phyloP scores from a whole-genome alignment of 2,888 invertebrate genomes.

The Drosophila diplacantha region DNA sequence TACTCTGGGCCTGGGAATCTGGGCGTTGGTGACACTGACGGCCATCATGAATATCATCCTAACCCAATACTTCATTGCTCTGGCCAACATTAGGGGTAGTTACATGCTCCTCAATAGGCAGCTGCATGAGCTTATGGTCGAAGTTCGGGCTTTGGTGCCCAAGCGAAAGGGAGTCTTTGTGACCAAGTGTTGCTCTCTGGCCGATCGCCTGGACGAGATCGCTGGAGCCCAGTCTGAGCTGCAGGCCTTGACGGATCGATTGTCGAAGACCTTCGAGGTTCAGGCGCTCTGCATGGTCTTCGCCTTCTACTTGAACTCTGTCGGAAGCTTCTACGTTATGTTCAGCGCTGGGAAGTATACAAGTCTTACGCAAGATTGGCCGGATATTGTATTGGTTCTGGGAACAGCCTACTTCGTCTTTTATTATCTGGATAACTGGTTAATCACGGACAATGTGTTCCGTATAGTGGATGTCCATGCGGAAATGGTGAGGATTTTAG shows the following conservation, averaged over 20 bases:
- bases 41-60: slow-evolving; percentile 45
- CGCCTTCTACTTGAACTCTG: background rate
- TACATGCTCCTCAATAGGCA: slow-evolving; percentile 51
- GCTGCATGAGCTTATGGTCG: slow-evolving; percentile 28
- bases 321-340: slow-evolving; percentile 16
- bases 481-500: slow-evolving; percentile 30
- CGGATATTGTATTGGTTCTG: slow-evolving; percentile 6
- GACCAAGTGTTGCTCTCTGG: slow-evolving; percentile 39
- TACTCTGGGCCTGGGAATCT: background rate
- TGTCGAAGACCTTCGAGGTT: slow-evolving; percentile 29
- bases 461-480: slow-evolving; percentile 33
- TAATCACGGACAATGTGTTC: slow-evolving; percentile 23
- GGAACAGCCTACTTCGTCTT: background rate
- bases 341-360: slow-evolving; percentile 29
- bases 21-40: background rate
- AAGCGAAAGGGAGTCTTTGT: slow-evolving; percentile 14
- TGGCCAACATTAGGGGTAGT: slow-evolving; percentile 45
- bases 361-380: slow-evolving; percentile 2
- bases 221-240: slow-evolving; percentile 42
- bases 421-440: slow-evolving; percentile 36
- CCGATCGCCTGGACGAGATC: slow-evolving; percentile 50
- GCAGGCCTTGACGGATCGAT: slow-evolving; percentile 5
- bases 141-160: slow-evolving; percentile 14
- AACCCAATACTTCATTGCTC: slow-evolving; percentile 41
- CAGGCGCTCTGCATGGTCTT: slow-evolving; percentile 31